Percentiles rank a stretch among this genome's conserved stretches.
These are phyloP conservation scores for Erebia palarica DNA, from an alignment of 2,888 invertebrate species.

Conservation along the genomic window DNA sequence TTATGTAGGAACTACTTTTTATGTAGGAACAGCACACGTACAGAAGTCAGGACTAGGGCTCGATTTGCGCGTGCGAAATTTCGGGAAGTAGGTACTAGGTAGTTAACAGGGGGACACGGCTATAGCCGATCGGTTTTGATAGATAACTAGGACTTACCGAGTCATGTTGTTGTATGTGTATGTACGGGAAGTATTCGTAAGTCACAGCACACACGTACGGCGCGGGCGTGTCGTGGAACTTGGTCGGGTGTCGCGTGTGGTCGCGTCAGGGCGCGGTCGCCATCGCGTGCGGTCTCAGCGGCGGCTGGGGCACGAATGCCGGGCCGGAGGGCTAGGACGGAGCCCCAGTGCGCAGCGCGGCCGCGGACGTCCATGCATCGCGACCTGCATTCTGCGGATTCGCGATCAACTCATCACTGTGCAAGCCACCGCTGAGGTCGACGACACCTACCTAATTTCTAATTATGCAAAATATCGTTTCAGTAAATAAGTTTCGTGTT, in stretches of 20 bases:
- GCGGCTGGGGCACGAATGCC: slow-evolving; percentile 68
- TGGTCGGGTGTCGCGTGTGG: slow-evolving; percentile 24
- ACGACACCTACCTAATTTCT: slow-evolving; percentile 40
- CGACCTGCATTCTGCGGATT: slow-evolving; percentile 50
- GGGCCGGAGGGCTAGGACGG: slow-evolving; percentile 36
- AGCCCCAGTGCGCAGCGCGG: slow-evolving; percentile 41
- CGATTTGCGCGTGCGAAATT: slow-evolving; percentile 30
- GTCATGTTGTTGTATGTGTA: slow-evolving; percentile 44
- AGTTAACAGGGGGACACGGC: slow-evolving; percentile 3
- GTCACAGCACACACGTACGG: slow-evolving; percentile 53
- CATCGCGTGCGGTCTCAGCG: slow-evolving; percentile 68
- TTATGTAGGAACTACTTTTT: slow-evolving; percentile 5
- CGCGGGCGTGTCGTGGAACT: neutral
- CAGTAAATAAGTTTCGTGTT: neutral
- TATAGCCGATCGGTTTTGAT: neutral
- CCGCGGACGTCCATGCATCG: slow-evolving; percentile 46
- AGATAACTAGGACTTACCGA: slow-evolving; percentile 40
- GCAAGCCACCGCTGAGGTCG: neutral
- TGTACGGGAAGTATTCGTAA: slow-evolving; percentile 44
- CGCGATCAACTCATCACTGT: slow-evolving; percentile 47
- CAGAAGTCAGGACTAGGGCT: neutral
- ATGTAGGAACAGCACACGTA: neutral
- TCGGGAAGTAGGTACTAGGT: slow-evolving; percentile 23
- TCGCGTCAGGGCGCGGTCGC: slow-evolving; percentile 43
- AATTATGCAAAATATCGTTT: slow-evolving; percentile 24